Base-by-base conservation (phyloP, 2,113 vertebrate species). In the Eira barbara region DNA sequence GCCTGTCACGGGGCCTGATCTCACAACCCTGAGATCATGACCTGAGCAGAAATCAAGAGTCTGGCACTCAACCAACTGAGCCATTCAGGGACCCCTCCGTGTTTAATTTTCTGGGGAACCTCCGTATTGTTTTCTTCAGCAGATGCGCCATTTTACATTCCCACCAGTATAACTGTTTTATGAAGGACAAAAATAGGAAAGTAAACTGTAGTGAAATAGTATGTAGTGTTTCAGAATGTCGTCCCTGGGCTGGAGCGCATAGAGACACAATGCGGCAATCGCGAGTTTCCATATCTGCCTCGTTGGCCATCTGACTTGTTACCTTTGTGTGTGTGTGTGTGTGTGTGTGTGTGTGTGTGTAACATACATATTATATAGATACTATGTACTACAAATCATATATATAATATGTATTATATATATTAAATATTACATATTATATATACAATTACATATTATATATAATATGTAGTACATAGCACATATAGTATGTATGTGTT, bases 291-390 rank as follows among this genome's bases (percentile, higher is more conserved):
- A 6, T 21, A 20, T n/a, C 9, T 6, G 18, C 9, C 61, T 63
- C 0, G 0, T 3, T n/a, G 1, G 61, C 80, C 23, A 18, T 55
- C 18, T 55, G 52, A 17, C 52, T 52, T 18, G 52, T 55, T 55
- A 55, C 52, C 52, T 55, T 55, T 55, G 17, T 55, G 52, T 55
- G 52, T 55, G 52, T 55, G 52, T 52, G 52, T 17, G 15, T 52
- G 52, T 17, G 14, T 47, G 47, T 47, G 4, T 52, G 49, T 17
- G 14, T 52, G 52, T 18, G 52, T 55, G 52, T 52, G 13, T 55
- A 18, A 55, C 52, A 55, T 55, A 55, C 52, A 55, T 55, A 18
- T 6, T 55, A 18, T 55, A 55, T 55, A 52, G 1, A 52, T 52
- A 52, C 0, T 52, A 52, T 52, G 15, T 52, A 55, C 49, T 52